Evolutionary conservation across 2,113 vertebrate species (phyloP).

Genomic region (Callopanchax toddi): DNA sequence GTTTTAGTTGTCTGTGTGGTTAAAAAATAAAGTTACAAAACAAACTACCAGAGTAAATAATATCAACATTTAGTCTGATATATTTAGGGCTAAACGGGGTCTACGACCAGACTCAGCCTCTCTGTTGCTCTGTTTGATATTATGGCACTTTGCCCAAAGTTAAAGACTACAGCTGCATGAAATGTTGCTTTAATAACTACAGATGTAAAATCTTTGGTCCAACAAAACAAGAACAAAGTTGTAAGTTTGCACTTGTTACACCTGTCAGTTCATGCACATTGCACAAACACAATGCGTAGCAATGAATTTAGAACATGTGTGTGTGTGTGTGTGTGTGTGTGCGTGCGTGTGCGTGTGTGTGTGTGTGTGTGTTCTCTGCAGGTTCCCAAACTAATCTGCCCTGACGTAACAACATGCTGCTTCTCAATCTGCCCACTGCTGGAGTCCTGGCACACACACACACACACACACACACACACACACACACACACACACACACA

Average conservation of each 20-base stretch:
- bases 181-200: slow-evolving; percentile 20
- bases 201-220: slow-evolving; percentile 9
- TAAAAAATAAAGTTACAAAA: not conserved
- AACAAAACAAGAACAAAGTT: slow-evolving; percentile 7
- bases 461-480: slow-evolving; percentile 25
- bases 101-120: not conserved
- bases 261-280: slow-evolving; percentile 22
- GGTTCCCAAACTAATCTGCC: slow-evolving; percentile 69
- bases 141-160: not conserved
- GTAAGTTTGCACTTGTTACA: slow-evolving; percentile 35
- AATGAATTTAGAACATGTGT: slow-evolving; percentile 29
- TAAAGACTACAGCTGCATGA: not conserved
- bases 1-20: not conserved
- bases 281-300: not conserved
- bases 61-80: not conserved
- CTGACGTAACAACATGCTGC: slow-evolving; percentile 73
- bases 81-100: no score
- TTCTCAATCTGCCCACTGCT: slow-evolving; percentile 72
- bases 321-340: not conserved
- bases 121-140: not conserved
- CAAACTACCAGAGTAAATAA: not conserved
- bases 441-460: slow-evolving; percentile 56
- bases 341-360: not conserved
- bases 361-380: slow-evolving; percentile 39
- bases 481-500: slow-evolving; percentile 1